Base-by-base conservation (phyloP, 2,113 vertebrate species). In the Psephotus haematonotus region DNA sequence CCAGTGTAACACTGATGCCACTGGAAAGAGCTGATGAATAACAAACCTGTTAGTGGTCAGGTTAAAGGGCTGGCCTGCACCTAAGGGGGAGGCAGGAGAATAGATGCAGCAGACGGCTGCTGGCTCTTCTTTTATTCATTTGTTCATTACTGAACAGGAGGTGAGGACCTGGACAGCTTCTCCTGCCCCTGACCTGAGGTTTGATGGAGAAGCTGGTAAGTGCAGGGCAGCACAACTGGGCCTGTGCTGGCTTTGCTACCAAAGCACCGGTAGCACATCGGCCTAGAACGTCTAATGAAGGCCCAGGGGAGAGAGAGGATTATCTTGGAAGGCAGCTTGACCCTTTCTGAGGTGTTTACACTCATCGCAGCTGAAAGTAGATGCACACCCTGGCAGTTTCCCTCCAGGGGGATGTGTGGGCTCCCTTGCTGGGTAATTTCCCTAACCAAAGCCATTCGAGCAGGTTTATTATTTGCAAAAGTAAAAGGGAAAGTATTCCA, bases 241-340 rank as follows among this genome's bases (percentile, higher is more conserved):
- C 84, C 87, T 8, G 11, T 8, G 2, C 80, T 4, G 83, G 90
- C 18, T 94, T 81, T 91, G 60, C 88, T 81, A 0, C 88, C 4
- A 20, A 31, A 65, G 2, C 84, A 25, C 33, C n/a, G 86, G 65
- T 24, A 88, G 90, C 67, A 22, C 29, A 0, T 4, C 9, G 72
- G 78, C 68, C 57, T 60, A 9, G 25, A 44, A 52, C 1, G 3
- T 31, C 82, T 97, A 94, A 96, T 92, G 94, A 96, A 72, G 91
- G 90, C 96, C 72, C 92, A 20, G 57, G 95, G 90, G 94, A 97
- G 83, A 41, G 76, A 2, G 64, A 47, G 95, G 92, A 90, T 97
- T 93, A 92, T 82, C 87, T 28, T 43, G 90, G 86, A 84, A 85
- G 90, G 82, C 82, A 57, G 7, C 46, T 86, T 85, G 97, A 63